Percentiles rank a stretch among this genome's conserved stretches.
Evolutionary conservation across 2,113 vertebrate genomes (phyloP).

Genomic region (Miniopterus natalensis): DNA sequence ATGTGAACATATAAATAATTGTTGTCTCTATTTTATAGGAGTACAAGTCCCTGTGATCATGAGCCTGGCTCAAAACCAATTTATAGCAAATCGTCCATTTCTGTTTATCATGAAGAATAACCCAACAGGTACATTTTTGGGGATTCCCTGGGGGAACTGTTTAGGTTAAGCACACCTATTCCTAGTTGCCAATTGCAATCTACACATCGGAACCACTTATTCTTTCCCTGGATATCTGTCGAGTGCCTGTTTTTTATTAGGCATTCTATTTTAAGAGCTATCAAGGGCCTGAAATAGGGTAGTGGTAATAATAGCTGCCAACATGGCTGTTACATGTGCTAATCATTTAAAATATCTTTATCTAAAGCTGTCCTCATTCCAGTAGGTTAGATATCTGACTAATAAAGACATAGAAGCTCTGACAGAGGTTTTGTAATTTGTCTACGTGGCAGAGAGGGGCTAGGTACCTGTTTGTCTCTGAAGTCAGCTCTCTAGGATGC

Average conservation of each 20-base stretch:
- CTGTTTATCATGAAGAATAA: constrained; percentile 86
- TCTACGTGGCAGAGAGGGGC: neutral
- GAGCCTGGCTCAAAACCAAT: constrained; percentile 83
- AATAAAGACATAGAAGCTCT: neutral
- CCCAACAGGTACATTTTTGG: constrained; percentile 79
- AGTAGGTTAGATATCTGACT: neutral
- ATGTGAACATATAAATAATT: constrained; percentile 3
- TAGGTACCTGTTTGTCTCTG: neutral
- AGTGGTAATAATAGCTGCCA: neutral
- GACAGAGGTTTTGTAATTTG: neutral
- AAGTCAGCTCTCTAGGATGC: neutral
- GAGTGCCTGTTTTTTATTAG: neutral
- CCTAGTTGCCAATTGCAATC: neutral
- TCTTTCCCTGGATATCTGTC: neutral
- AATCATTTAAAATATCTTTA: neutral
- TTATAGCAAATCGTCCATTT: constrained; percentile 85
- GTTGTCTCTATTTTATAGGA: constrained; percentile 62
- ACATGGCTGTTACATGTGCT: neutral
- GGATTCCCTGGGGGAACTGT: neutral
- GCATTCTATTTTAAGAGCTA: neutral
- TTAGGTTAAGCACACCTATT: neutral
- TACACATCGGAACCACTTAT: neutral
- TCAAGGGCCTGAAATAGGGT: neutral
- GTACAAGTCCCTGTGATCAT: constrained; percentile 82
- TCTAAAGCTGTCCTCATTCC: neutral